These are phyloP conservation scores for Rhynchotus rufescens DNA, from an alignment of 2,797 vertebrate genomes.

Conservation along the genomic window DNA sequence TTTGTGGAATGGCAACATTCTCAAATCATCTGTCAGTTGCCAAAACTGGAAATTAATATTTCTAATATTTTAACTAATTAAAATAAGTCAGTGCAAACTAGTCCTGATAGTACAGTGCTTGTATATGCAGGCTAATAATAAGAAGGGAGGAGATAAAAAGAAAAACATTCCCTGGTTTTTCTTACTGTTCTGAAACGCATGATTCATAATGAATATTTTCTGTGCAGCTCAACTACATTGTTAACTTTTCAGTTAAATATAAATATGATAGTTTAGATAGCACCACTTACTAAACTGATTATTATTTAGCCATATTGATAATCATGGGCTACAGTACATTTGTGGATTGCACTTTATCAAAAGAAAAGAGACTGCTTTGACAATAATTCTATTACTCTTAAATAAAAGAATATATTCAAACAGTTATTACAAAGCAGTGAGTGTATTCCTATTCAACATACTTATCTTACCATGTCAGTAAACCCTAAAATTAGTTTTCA, in stretches of 20 bases:
- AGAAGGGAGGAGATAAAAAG: background rate
- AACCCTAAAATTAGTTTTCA: conserved; percentile 5
- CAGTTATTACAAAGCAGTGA: background rate
- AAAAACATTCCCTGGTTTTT: background rate
- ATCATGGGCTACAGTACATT: background rate
- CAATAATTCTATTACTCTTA: background rate
- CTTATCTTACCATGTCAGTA: background rate
- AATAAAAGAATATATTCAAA: background rate
- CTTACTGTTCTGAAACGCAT: background rate
- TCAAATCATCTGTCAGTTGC: background rate
- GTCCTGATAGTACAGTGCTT: background rate
- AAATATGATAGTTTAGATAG: background rate
- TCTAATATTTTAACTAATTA: background rate
- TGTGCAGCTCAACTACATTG: background rate
- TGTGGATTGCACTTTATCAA: background rate
- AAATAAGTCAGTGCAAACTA: background rate
- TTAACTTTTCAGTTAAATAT: background rate
- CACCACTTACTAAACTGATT: background rate
- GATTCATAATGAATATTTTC: background rate
- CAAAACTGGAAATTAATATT: background rate
- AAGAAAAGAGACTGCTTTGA: background rate
- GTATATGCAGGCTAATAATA: background rate
- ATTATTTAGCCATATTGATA: background rate
- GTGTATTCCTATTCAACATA: background rate
- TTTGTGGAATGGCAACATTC: background rate